Percentiles rank a stretch among this genome's conserved stretches.
phyloP scores from a whole-genome alignment of 2,888 invertebrate species.

The Yponomeuta sedellus region DNA sequence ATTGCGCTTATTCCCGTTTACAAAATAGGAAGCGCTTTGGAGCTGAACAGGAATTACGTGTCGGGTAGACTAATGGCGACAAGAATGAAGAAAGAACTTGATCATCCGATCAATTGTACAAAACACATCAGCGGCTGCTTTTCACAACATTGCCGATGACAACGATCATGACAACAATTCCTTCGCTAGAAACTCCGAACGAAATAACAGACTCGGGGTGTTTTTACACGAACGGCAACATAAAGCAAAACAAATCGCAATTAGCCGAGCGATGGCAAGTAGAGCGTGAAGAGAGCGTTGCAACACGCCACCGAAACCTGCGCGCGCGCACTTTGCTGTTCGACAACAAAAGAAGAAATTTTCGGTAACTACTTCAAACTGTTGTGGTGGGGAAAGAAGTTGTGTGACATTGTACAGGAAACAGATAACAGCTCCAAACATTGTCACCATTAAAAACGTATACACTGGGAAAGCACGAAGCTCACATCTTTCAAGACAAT shows the following conservation, averaged over 20 bases:
- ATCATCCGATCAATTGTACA: background rate
- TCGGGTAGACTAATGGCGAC: too few species aligned
- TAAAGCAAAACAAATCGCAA: slow-evolving; percentile 51
- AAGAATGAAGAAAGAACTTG: background rate
- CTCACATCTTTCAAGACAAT: too few species aligned
- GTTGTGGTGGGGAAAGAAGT: background rate
- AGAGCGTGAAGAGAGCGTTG: slow-evolving; percentile 57
- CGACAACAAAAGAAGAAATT: slow-evolving; percentile 1
- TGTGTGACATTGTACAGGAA: background rate
- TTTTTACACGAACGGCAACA: slow-evolving; percentile 27
- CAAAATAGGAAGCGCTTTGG: too few species aligned
- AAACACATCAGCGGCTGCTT: background rate
- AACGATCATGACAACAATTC: background rate
- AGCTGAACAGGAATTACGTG: too few species aligned
- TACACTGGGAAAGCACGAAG: too few species aligned
- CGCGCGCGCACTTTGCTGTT: slow-evolving; percentile 10
- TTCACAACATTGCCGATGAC: background rate
- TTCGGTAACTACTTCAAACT: background rate
- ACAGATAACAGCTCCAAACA: background rate
- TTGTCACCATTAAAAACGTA: background rate
- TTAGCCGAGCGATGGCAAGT: slow-evolving; percentile 43
- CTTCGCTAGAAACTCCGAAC: slow-evolving; percentile 1
- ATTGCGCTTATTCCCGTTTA: too few species aligned
- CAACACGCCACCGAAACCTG: slow-evolving; percentile 38
- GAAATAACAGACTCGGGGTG: slow-evolving; percentile 20